Conservation (phyloP, 2,888 invertebrate genomes). For the Drosophila picticornis region DNA sequence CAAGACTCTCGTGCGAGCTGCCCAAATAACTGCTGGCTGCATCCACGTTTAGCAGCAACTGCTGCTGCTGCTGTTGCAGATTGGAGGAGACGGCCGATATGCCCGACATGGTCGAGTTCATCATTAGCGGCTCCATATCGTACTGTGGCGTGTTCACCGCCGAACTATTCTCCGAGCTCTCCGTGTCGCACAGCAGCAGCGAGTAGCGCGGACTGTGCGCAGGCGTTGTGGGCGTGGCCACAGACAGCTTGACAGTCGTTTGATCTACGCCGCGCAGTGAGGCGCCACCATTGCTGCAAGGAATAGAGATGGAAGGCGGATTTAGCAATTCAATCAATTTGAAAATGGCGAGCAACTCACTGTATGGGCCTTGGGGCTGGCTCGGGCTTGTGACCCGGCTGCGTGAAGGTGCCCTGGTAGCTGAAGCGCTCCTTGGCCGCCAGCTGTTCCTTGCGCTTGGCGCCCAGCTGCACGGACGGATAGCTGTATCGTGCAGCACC, state of each 20-base stretch:
- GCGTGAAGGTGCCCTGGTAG: slow-evolving; percentile 82
- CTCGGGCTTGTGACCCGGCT: slow-evolving; percentile 41
- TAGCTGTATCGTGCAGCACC: slow-evolving; percentile 81
- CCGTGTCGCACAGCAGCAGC: slow-evolving; percentile 84
- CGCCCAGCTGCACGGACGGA: slow-evolving; percentile 83
- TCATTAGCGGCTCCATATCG: slow-evolving; percentile 84
- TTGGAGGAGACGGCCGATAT: slow-evolving; percentile 77
- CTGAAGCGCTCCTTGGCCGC: slow-evolving; percentile 84
- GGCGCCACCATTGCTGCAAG: slow-evolving; percentile 38
- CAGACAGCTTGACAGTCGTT: slow-evolving; percentile 73
- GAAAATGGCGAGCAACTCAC: slow-evolving; percentile 27
- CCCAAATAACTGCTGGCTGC: slow-evolving; percentile 75
- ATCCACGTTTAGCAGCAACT: slow-evolving; percentile 68
- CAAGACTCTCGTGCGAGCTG: slow-evolving; percentile 83
- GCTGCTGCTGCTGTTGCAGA: slow-evolving; percentile 78
- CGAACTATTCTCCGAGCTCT: slow-evolving; percentile 85
- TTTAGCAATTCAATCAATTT: not conserved
- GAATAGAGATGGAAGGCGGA: not conserved
- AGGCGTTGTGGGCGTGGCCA: slow-evolving; percentile 84
- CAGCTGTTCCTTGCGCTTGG: slow-evolving; percentile 83
- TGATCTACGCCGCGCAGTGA: slow-evolving; percentile 42
- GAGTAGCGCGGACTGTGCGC: slow-evolving; percentile 85
- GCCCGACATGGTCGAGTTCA: slow-evolving; percentile 78
- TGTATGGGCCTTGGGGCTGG: slow-evolving; percentile 25
- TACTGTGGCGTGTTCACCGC: slow-evolving; percentile 85